Conservation (phyloP, 2,888 invertebrate genomes). For the Xylophagus ater region DNA sequence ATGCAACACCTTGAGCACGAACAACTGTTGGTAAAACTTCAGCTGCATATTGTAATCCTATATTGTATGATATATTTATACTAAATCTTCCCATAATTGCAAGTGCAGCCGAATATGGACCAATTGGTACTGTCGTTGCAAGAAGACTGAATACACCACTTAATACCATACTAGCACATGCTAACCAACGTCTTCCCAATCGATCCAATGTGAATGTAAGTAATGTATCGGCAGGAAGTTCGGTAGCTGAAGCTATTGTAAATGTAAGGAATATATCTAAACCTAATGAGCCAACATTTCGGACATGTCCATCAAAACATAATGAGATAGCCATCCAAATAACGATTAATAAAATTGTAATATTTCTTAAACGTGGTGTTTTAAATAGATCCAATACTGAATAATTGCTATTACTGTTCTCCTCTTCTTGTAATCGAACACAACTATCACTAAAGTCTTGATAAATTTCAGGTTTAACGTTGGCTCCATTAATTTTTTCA, state of each 20-base stretch:
- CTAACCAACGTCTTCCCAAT: constrained; percentile 77
- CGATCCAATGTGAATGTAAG: constrained; percentile 58
- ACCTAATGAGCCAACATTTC: constrained; percentile 75
- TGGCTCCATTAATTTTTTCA: constrained; percentile 64
- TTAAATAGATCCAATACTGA: constrained; percentile 72
- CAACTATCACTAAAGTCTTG: constrained; percentile 57
- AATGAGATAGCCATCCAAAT: constrained; percentile 87
- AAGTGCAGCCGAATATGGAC: constrained; percentile 60
- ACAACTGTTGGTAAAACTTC: constrained; percentile 80
- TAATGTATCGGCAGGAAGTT: constrained; percentile 73
- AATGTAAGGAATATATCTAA: constrained; percentile 76
- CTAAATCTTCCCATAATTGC: constrained; percentile 77
- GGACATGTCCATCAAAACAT: constrained; percentile 79
- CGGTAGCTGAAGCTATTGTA: constrained; percentile 72
- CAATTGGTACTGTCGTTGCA: constrained; percentile 62
- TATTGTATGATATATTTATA: constrained; percentile 82
- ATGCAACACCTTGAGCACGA: constrained; percentile 72
- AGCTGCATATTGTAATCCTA: constrained; percentile 80
- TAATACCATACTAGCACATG: constrained; percentile 68
- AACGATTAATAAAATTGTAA: constrained; percentile 64
- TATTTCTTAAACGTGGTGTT: constrained; percentile 63
- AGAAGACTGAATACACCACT: constrained; percentile 71
- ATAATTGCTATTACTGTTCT: constrained; percentile 56
- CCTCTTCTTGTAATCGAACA: constrained; percentile 55
- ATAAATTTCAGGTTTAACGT: constrained; percentile 62